Base-by-base conservation (phyloP, 2,888 invertebrate genomes). In the Platycheirus albimanus region DNA sequence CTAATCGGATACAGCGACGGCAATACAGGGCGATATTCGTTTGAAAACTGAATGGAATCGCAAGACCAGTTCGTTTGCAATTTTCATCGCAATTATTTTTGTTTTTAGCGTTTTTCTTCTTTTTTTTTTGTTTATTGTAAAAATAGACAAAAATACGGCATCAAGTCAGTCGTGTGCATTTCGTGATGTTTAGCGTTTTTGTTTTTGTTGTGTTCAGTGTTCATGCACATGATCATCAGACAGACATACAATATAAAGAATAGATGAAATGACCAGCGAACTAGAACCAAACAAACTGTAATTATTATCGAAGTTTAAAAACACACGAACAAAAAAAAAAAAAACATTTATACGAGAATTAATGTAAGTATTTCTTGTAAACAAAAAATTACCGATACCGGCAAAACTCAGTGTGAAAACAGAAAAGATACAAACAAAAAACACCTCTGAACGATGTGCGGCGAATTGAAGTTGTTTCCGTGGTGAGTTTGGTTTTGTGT, bases 41-140 rank as follows among this genome's bases (percentile, higher is more conserved):
- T 83, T 78, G 67, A 78, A 83, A 78, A 83, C 83, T 83, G 72
- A 83, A 72, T 83, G 78, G 67, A 49, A 36, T n/a, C n/a, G 78
- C 49, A 28, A 61, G 58, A 47, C 61, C 81, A 51, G 61, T 63
- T 58, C 69, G 56, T 41, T 74, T 67, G 63, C 58, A 61, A 71
- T 64, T 63, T 72, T 61, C 47, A 72, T 74, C 69, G 72, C 67
- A 67, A 69, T 43, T 43, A 41, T 61, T 61, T 28, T 56, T 10
- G 56, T 17, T 49, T 49, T 61, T 24, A 33, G 7, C 7, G 5
- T 33, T 8, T 7, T n/a, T 28, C 41, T 56, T n/a, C 8, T 7
- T n/a, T 28, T 56, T 17, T 45, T 33, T 30, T 30, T 19, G 45
- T 56, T 38, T 54, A 58, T 69, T 54, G 56, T 78, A 83, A 78